Evolutionary conservation across 92 coral and sea anemone genomes (phyloP).

Genomic region (Phenganax marumi): DNA sequence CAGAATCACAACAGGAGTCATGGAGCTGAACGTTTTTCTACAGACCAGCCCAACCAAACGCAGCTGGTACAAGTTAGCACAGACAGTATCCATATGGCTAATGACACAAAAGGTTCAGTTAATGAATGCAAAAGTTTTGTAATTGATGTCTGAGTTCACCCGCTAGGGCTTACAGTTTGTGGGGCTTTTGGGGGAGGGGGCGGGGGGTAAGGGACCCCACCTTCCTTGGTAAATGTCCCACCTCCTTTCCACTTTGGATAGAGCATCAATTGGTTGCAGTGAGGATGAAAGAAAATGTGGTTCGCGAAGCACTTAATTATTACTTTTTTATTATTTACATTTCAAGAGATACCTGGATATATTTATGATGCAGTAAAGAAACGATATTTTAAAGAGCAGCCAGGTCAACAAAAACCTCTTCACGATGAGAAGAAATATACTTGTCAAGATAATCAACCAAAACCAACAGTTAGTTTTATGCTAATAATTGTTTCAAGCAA

Average conservation of each 20-base stretch:
- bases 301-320: background rate
- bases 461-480: constrained; percentile 7
- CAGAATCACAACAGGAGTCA: background rate
- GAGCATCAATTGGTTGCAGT: too few relatives aligned
- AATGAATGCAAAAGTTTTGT: too few relatives aligned
- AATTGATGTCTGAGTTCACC: too few relatives aligned
- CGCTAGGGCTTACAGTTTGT: too few relatives aligned
- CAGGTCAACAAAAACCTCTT: constrained; percentile 50
- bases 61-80: background rate
- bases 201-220: too few relatives aligned
- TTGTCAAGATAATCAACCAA: constrained; percentile 3
- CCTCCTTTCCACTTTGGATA: too few relatives aligned
- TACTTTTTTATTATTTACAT: background rate
- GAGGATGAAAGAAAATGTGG: too few relatives aligned
- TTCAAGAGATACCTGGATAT: constrained; percentile 79
- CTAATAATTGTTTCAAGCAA: background rate
- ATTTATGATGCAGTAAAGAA: constrained; percentile 76
- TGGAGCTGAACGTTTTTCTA: background rate
- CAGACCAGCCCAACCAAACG: background rate
- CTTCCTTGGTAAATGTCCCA: too few relatives aligned
- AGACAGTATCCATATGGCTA: background rate
- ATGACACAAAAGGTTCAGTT: background rate
- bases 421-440: background rate
- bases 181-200: too few relatives aligned
- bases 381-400: constrained; percentile 68